phyloP scores from a whole-genome alignment of 2,113 vertebrate species.

The Scomber scombrus region DNA sequence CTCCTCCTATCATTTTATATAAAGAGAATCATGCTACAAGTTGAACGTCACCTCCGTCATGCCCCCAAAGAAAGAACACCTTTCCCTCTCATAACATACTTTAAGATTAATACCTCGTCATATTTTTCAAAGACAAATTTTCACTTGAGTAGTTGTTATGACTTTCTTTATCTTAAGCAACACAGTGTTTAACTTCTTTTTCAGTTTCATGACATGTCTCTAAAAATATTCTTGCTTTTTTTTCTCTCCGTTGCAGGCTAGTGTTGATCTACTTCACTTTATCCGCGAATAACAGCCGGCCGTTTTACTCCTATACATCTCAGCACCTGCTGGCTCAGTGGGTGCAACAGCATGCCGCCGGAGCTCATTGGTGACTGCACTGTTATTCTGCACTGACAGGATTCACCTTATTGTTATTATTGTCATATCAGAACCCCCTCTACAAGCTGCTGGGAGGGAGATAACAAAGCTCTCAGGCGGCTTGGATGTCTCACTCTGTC shows the following conservation, averaged over 20 bases:
- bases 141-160: too few relatives aligned
- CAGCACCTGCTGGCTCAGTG: slow-evolving; percentile 53
- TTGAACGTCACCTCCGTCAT: too few relatives aligned
- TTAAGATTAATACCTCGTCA: too few relatives aligned
- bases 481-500: slow-evolving; percentile 41
- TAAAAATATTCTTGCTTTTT: neutral
- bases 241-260: neutral
- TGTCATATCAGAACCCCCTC: slow-evolving; percentile 47
- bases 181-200: too few relatives aligned
- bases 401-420: slow-evolving; percentile 72
- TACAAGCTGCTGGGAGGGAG: slow-evolving; percentile 38
- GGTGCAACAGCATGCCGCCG: slow-evolving; percentile 48
- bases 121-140: too few relatives aligned
- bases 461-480: slow-evolving; percentile 40
- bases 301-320: slow-evolving; percentile 22
- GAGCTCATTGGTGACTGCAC: slow-evolving; percentile 17
- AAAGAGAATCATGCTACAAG: too few relatives aligned
- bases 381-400: slow-evolving; percentile 59
- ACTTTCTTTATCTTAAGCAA: too few relatives aligned
- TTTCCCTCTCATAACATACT: too few relatives aligned
- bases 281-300: slow-evolving; percentile 6
- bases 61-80: too few relatives aligned
- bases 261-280: neutral
- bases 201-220: too few relatives aligned
- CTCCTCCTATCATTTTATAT: too few relatives aligned